A percentile compares a stretch with the other conserved stretches of the same genome.
These are phyloP conservation scores for Gadopsis bispinosus DNA, from an alignment of 2,797 vertebrate species.

Conservation along the genomic window DNA sequence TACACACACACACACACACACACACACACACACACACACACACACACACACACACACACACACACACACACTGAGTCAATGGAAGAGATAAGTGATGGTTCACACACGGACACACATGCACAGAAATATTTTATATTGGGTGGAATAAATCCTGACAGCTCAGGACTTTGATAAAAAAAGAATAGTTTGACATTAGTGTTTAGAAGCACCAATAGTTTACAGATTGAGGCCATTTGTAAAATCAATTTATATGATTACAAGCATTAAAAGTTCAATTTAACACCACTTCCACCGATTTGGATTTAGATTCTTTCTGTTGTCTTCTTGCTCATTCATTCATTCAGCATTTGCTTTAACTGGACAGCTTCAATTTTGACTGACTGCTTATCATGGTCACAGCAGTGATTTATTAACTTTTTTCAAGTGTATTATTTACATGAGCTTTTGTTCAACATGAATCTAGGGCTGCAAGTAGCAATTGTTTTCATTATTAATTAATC, in stretches of 20 bases:
- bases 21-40: slow-evolving; percentile 2
- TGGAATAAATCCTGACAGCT: slow-evolving; percentile 17
- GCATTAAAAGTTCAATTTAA: background rate
- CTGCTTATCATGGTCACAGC: background rate
- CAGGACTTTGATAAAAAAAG: background rate
- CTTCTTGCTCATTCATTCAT: background rate
- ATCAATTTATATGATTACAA: background rate
- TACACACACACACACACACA: slow-evolving; percentile 29
- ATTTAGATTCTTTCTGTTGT: background rate
- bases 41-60: slow-evolving; percentile 8
- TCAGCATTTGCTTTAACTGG: background rate
- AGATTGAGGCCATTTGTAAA: background rate
- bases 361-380: background rate
- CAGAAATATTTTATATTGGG: slow-evolving; percentile 4
- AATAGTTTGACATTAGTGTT: slow-evolving; percentile 2
- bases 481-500: background rate
- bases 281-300: background rate
- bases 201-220: background rate
- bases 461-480: background rate
- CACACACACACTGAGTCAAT: background rate
- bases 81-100: slow-evolving; percentile 13
- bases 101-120: background rate
- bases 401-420: background rate
- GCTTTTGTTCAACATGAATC: background rate
- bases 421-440: background rate